These are phyloP conservation scores for Hydrochoerus hydrochaeris DNA, from an alignment of 2,113 vertebrate genomes.

Conservation along the genomic window DNA sequence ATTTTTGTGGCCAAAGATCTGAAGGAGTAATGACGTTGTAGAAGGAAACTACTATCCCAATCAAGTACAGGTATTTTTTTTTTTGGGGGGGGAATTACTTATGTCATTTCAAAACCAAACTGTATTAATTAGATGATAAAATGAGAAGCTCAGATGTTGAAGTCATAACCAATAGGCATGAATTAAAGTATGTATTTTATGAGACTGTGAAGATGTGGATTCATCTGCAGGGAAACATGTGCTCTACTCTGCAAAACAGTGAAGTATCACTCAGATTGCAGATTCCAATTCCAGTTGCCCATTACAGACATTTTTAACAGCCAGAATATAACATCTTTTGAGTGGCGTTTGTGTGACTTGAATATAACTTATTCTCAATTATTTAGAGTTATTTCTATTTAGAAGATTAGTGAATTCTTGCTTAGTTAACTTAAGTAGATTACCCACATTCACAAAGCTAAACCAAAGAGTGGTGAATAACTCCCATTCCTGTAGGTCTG, in stretches of 20 bases:
- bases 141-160: neutral
- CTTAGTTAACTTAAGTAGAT: neutral
- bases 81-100: neutral
- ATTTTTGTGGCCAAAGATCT: neutral
- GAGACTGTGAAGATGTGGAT: neutral
- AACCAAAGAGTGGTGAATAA: neutral
- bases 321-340: neutral
- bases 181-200: neutral
- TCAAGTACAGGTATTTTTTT: neutral
- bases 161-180: neutral
- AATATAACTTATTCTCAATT: neutral
- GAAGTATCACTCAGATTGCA: neutral
- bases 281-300: neutral
- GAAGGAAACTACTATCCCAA: neutral
- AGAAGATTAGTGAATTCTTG: neutral
- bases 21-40: neutral
- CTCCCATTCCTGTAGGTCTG: neutral
- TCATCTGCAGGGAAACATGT: neutral
- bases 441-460: neutral
- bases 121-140: neutral
- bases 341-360: neutral
- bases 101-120: neutral
- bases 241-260: neutral
- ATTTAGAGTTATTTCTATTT: neutral
- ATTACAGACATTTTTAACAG: neutral